These are phyloP conservation scores for Suillia variegata DNA, from an alignment of 2,888 invertebrate genomes.

Conservation along the genomic window DNA sequence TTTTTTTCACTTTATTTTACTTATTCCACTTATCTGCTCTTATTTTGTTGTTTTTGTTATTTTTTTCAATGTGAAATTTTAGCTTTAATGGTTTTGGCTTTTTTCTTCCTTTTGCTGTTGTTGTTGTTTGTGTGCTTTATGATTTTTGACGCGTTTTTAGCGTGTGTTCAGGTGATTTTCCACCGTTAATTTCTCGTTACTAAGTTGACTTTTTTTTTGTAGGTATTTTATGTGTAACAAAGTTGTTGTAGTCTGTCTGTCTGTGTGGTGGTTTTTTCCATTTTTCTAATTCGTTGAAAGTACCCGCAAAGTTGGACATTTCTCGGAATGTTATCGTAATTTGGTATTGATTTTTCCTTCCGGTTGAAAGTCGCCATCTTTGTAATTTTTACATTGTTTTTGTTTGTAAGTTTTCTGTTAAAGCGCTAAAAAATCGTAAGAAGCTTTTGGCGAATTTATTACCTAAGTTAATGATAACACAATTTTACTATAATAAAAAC, in stretches of 20 bases:
- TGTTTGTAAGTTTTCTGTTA: too few relatives aligned
- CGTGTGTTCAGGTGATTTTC: constrained; percentile 26
- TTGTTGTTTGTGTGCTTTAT: constrained; percentile 7
- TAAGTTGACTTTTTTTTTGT: background rate
- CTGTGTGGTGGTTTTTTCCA: too few relatives aligned
- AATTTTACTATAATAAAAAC: too few relatives aligned
- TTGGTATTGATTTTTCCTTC: too few relatives aligned
- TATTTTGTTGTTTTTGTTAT: background rate
- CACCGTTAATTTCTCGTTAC: constrained; percentile 12
- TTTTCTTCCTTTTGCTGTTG: constrained; percentile 13
- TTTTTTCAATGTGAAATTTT: background rate
- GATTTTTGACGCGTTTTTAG: constrained; percentile 17
- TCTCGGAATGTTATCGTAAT: too few relatives aligned
- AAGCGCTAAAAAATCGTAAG: too few relatives aligned
- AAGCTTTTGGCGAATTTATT: too few relatives aligned
- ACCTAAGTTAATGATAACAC: too few relatives aligned
- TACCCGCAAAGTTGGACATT: too few relatives aligned
- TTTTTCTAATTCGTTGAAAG: background rate
- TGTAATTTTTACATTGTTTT: too few relatives aligned
- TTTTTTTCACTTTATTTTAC: constrained; percentile 15
- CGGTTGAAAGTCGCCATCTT: too few relatives aligned
- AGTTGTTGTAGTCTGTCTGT: background rate
- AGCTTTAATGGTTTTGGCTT: constrained; percentile 1
- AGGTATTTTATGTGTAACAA: background rate
- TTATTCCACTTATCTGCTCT: constrained; percentile 1